These are phyloP conservation scores for Arctocebus calabarensis DNA, from an alignment of 2,797 vertebrate species.

Conservation along the genomic window DNA sequence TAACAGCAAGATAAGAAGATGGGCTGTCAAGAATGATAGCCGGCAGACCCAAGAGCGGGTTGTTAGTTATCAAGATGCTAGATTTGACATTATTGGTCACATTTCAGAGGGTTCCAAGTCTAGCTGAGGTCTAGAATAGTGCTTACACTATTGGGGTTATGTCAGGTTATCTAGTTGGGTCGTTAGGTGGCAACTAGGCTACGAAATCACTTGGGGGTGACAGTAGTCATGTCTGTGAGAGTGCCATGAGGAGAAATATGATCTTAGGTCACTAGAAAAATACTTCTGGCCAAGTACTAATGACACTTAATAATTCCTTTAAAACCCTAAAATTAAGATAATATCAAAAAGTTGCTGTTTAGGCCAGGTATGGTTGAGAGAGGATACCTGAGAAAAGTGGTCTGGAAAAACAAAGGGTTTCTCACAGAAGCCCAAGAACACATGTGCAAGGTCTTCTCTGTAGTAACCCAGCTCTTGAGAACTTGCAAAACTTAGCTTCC, in stretches of 20 bases:
- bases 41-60: neutral
- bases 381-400: too few relatives aligned
- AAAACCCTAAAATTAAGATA: neutral
- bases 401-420: too few relatives aligned
- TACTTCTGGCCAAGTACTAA: neutral
- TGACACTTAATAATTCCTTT: neutral
- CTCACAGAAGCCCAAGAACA: too few relatives aligned
- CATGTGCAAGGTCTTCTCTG: too few relatives aligned
- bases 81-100: neutral
- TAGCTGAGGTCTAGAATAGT: constrained; percentile 5
- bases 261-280: neutral
- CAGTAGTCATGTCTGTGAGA: neutral
- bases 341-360: neutral
- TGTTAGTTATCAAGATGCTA: neutral
- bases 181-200: neutral
- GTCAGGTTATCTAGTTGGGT: neutral
- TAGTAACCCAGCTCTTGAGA: too few relatives aligned
- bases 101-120: neutral
- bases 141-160: neutral
- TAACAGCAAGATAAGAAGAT: neutral
- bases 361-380: neutral
- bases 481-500: too few relatives aligned
- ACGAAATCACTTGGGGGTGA: neutral
- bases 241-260: constrained; percentile 1
- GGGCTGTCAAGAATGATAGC: neutral